Evolutionary conservation across 2,888 invertebrate genomes (phyloP), one percentile per base, ranked within the genome.

Genomic region (Hipparchia sbordonii): DNA sequence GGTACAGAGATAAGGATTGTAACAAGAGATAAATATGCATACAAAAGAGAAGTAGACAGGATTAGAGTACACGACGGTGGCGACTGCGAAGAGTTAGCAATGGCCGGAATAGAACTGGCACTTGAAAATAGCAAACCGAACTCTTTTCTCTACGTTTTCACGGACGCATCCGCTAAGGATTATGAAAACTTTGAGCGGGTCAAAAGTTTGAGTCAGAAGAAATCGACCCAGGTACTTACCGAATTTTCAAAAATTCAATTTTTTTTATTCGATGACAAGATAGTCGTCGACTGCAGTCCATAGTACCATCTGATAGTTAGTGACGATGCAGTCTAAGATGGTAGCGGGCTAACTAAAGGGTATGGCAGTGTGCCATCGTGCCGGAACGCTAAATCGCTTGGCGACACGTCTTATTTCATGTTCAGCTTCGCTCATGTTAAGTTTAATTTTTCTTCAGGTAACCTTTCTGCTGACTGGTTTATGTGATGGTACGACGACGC

Each of bases 121-220:
- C 78, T 92, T 3, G 75, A 76, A 51, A 56, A 79, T 2, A 88
- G 89, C 71, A 76, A 83, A 6, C 84, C 87, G 0, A 78, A 81
- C 0, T 91, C 92, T 0, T 82, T 82, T 4, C 51, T 92, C 0
- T 91, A 88, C 70, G 87, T 91, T 0, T 89, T 89, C n/a, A 91
- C 91, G 8, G 91, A 92, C 68, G 91, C 90, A 0, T 80, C 86
- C 0, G 87, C 91, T 0, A 81, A 82, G 39, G 91, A 91, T 67
- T 69, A 78, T 6, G 0, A 2, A 0, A 72, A 74, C 33, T 81
- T 78, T 65, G 82, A 84, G 4, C 71, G 74, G 48, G 82, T 90
- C 2, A 83, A 84, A 74, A 84, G 78, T 48, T 76, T 87, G 1
- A 84, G 89, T 0, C 79, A 78, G 1, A 83, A 79, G 46, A 87